A percentile compares a stretch with the other conserved stretches of the same genome.
Conservation (phyloP, 2,113 vertebrate genomes). For the Pogona vitticeps region DNA sequence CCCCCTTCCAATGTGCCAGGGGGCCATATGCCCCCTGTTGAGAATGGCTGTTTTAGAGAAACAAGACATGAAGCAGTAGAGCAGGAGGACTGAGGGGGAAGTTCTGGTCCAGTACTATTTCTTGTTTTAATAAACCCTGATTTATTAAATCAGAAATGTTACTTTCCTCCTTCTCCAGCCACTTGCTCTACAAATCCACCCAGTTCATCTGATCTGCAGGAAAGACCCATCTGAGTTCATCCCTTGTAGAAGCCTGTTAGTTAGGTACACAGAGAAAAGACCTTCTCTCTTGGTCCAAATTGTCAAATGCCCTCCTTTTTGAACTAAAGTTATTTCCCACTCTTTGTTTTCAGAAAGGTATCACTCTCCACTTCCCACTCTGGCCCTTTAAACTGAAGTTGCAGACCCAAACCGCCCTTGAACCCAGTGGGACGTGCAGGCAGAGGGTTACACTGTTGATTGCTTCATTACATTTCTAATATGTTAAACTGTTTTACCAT, state of each 20-base stretch:
- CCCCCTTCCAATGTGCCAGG: no score
- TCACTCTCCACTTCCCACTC: neutral
- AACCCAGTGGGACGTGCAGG: no score
- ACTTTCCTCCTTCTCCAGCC: neutral
- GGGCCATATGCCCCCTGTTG: no score
- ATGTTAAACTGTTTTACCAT: no score
- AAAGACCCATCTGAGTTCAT: neutral
- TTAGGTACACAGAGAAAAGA: neutral
- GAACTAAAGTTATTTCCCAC: neutral
- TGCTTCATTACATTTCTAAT: no score
- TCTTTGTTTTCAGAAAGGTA: neutral
- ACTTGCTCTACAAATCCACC: neutral
- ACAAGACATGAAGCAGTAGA: neutral
- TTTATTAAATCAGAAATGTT: neutral
- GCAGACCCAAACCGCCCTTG: neutral
- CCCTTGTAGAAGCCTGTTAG: neutral
- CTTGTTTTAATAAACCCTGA: neutral
- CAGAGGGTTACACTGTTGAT: no score
- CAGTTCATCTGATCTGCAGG: neutral
- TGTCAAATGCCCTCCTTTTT: neutral
- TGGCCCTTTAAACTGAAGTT: neutral
- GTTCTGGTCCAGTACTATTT: neutral
- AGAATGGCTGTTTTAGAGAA: neutral
- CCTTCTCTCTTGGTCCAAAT: neutral
- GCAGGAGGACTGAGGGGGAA: neutral